Base-by-base conservation (phyloP, 2,888 invertebrate species). In the Luperina testacea region DNA sequence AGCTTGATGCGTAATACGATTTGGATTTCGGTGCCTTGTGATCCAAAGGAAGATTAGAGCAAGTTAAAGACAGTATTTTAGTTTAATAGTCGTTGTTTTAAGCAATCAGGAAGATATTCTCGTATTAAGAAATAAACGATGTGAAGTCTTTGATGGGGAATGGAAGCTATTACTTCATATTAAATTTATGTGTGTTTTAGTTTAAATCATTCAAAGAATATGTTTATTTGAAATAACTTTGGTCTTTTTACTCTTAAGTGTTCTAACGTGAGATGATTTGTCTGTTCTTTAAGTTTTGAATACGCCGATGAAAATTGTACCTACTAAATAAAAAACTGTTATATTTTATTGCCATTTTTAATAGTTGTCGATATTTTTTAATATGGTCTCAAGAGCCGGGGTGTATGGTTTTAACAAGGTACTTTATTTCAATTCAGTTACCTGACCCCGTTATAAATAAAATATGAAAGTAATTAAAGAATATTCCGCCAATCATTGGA, bases 1-100 rank as follows among this genome's bases (percentile, higher is more conserved):
- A 85, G 67, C 45, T 94, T 93, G 93, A 94, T 92, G 91, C 90
- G 90, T 92, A 93, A 93, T 93, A 91, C 91, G 91, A 93, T 93
- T 94, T 89, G 90, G 91, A 91, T 92, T 93, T 94, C 91, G 91
- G 92, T 92, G 87, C 90, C 90, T 92, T 92, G 92, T 90, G 91
- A 92, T 93, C 87, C 67, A 74, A 75, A 80, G 78, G 70, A 76
- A 91, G 89, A 93, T 94, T 92, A 90, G 90, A 92, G 89, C 89
- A 91, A 89, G 87, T 86, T 91, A 90, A 92, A 90, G 90, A 91
- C 84, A 89, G 91, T 94, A 94, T 94, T 93, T 94, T 91, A 93
- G 86, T 87, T 94, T 93, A 92, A 94, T 92, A 88, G 85, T 87
- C 84, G 83, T 90, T 90, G 90, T 90, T 90, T 90, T 90, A 80